Percentiles rank a stretch among this genome's conserved stretches.
phyloP scores from a whole-genome alignment of 1,140 invertebrate species.

The Drosophila fuyamai region DNA sequence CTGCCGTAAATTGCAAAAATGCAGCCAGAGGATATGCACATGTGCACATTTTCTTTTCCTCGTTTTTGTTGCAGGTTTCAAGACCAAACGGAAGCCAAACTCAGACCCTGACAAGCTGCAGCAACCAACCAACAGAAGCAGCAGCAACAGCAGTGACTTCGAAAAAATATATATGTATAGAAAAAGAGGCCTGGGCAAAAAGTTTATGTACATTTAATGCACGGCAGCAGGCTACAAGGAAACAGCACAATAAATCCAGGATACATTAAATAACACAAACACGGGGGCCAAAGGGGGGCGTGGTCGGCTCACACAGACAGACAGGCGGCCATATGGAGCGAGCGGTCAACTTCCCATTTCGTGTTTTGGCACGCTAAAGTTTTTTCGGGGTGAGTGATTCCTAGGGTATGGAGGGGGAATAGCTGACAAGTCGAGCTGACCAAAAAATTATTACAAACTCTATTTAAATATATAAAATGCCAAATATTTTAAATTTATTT shows the following conservation, averaged over 20 bases:
- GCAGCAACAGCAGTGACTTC: conserved; percentile 28
- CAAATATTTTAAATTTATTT: too few relatives aligned
- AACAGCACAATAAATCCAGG: conserved; percentile 81
- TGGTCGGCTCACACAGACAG: conserved; percentile 39
- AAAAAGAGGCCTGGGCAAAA: conserved; percentile 54
- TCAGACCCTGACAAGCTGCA: conserved; percentile 56
- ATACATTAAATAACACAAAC: conserved; percentile 79
- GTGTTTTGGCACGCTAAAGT: conserved; percentile 66
- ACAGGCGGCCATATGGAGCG: conserved; percentile 52
- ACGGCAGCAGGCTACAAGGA: conserved; percentile 72
- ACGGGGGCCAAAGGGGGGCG: conserved; percentile 19
- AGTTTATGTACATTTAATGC: conserved; percentile 79
- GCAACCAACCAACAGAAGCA: conserved; percentile 41
- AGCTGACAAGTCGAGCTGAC: neutral
- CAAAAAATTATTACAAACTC: neutral
- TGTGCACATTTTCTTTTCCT: conserved; percentile 47
- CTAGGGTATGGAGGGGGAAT: conserved; percentile 11
- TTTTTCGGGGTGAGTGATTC: conserved; percentile 22
- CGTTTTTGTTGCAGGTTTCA: conserved; percentile 70
- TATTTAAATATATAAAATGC: neutral
- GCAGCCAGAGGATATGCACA: conserved; percentile 53
- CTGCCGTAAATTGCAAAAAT: conserved; percentile 78
- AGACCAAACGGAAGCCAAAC: conserved; percentile 72
- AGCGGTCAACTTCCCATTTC: conserved; percentile 77
- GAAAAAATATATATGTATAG: conserved; percentile 26